phyloP scores from a whole-genome alignment of 2,797 vertebrate species.

The Falco concolor region DNA sequence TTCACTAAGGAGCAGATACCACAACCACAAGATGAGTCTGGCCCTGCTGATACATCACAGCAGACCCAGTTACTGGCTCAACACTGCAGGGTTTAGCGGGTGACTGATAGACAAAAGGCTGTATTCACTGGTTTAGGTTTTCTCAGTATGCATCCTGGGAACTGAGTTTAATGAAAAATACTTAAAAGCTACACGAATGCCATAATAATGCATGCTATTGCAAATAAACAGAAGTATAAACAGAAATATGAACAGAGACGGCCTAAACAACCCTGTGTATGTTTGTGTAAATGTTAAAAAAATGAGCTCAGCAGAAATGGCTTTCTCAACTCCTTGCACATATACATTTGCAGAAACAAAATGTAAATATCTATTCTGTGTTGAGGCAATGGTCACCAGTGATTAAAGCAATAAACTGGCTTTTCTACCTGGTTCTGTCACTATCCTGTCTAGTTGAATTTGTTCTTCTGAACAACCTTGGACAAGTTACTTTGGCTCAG shows the following conservation, averaged over 20 bases:
- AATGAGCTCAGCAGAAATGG: not conserved
- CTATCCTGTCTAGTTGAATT: not conserved
- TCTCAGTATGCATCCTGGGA: not conserved
- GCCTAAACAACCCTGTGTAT: not conserved
- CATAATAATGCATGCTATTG: not conserved
- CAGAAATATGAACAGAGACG: not conserved
- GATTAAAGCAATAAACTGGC: not conserved
- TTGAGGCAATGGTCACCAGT: not conserved
- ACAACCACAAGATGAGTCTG: not conserved
- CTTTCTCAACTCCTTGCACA: not conserved
- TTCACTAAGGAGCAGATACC: not conserved
- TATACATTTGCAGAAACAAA: not conserved
- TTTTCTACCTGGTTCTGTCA: not conserved
- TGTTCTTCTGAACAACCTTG: conserved; percentile 3
- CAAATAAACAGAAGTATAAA: not conserved
- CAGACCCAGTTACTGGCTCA: not conserved
- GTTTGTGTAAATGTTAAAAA: not conserved
- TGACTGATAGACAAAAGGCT: not conserved
- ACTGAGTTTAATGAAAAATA: not conserved
- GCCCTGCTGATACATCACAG: not conserved
- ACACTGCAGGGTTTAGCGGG: not conserved
- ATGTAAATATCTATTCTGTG: not conserved
- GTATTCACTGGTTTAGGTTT: not conserved
- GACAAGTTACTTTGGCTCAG: not conserved
- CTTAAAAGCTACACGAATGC: not conserved